A percentile compares a stretch with the other conserved stretches of the same genome.
phyloP scores from a whole-genome alignment of 1,140 invertebrate species.

The Drosophila kanapiae region DNA sequence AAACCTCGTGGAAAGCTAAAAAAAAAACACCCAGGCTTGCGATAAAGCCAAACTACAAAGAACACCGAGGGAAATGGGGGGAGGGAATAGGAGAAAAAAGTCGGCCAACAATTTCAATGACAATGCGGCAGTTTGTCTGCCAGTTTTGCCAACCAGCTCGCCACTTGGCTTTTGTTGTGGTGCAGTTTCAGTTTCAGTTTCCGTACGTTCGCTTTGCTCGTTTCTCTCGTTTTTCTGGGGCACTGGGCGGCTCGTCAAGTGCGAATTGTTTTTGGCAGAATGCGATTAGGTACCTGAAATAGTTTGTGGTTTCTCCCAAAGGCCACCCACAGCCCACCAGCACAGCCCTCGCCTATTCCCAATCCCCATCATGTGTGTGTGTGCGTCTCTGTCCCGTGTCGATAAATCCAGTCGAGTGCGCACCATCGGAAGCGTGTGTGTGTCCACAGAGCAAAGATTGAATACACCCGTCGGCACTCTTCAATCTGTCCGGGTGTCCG shows the following conservation, averaged over 20 bases:
- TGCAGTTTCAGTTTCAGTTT: conserved; percentile 38
- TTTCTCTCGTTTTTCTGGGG: conserved; percentile 7
- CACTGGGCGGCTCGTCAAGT: conserved; percentile 19
- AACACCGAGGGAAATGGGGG: conserved; percentile 1
- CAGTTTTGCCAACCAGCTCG: conserved; percentile 31
- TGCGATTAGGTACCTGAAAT: conserved; percentile 56
- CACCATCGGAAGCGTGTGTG: conserved; percentile 30
- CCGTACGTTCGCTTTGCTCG: neutral
- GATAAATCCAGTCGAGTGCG: conserved; percentile 54
- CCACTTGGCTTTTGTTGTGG: conserved; percentile 46
- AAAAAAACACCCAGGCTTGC: conserved; percentile 6
- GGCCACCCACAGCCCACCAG: neutral
- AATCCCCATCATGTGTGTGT: neutral
- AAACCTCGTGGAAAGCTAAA: conserved; percentile 30
- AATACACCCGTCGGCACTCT: conserved; percentile 44
- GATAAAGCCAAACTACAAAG: conserved; percentile 57
- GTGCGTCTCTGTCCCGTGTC: conserved; percentile 5
- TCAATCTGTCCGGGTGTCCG: conserved; percentile 20
- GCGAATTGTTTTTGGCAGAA: conserved; percentile 56
- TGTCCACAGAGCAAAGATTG: conserved; percentile 41
- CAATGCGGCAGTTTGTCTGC: conserved; percentile 60
- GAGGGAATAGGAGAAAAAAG: conserved; percentile 7
- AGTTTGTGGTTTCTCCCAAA: conserved; percentile 31
- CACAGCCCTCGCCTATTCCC: neutral
- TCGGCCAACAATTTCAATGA: conserved; percentile 57